Conservation (phyloP, 2,797 vertebrate species). For the Psittacula derbiana region DNA sequence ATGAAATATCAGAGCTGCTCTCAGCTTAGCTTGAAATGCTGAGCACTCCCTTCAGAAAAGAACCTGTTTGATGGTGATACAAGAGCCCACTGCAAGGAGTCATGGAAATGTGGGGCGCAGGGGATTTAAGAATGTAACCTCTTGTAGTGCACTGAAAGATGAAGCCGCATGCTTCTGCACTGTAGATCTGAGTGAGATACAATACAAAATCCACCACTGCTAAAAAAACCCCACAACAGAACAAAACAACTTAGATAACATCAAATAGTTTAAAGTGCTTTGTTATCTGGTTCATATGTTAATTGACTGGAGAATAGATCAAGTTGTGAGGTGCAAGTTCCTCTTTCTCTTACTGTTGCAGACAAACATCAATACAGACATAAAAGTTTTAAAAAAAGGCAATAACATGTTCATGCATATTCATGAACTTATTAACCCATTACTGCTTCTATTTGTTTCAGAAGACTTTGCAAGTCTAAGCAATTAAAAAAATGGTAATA, state of each 20-base stretch:
- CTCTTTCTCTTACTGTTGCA: background rate
- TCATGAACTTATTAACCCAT: conserved; percentile 40
- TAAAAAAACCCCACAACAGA: background rate
- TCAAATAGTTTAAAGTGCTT: background rate
- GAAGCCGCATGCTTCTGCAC: background rate
- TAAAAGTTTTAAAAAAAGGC: background rate
- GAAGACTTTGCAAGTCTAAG: conserved; percentile 37
- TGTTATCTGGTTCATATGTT: background rate
- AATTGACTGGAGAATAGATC: conserved; percentile 10
- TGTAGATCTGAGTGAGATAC: background rate
- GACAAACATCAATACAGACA: background rate
- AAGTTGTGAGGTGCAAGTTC: background rate
- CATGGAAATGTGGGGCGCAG: background rate
- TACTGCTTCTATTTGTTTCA: conserved; percentile 1
- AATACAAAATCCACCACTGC: background rate
- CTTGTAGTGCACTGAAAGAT: background rate
- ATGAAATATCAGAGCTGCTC: conserved; percentile 45
- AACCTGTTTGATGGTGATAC: background rate
- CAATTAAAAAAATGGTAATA: conserved; percentile 50
- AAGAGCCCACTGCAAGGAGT: background rate
- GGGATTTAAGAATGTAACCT: background rate
- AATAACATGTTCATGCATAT: conserved; percentile 26
- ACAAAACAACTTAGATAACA: background rate
- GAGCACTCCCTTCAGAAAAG: conserved; percentile 2
- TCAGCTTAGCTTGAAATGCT: conserved; percentile 40